Evolutionary conservation across 2,888 invertebrate species (phyloP).

Genomic region (Drosophila subquinaria): DNA sequence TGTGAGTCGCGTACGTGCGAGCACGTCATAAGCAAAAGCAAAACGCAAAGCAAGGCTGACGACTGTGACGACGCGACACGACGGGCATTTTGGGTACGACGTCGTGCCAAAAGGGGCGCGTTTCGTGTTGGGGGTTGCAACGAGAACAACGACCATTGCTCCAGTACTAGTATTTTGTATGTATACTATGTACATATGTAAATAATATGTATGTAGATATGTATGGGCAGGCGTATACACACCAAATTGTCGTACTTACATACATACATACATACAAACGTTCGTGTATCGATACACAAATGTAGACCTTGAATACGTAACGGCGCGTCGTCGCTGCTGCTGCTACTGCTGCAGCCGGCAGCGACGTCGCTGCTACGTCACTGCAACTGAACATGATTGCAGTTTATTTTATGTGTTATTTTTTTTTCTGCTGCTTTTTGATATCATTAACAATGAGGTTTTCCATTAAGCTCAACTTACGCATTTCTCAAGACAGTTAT

Average conservation of each 20-base stretch:
- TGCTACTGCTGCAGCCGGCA: conserved; percentile 29
- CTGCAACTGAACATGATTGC: conserved; percentile 40
- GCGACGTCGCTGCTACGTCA: conserved; percentile 49
- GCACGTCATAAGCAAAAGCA: conserved; percentile 77
- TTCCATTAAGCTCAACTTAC: conserved; percentile 3
- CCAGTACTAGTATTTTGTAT: conserved; percentile 51
- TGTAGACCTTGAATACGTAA: conserved; percentile 77
- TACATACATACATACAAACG: conserved; percentile 2
- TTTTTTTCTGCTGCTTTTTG: conserved; percentile 11
- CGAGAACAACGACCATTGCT: conserved; percentile 57
- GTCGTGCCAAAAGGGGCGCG: conserved; percentile 67
- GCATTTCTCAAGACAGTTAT: conserved; percentile 15
- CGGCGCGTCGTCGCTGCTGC: conserved; percentile 39
- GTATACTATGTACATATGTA: conserved; percentile 47
- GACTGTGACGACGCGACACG: conserved; percentile 17
- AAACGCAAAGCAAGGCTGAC: conserved; percentile 48
- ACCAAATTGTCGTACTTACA: conserved; percentile 41
- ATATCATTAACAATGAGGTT: conserved; percentile 23
- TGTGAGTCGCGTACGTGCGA: conserved; percentile 68
- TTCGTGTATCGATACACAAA: conserved; percentile 72
- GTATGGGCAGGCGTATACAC: conserved; percentile 45
- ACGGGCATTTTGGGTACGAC: conserved; percentile 31
- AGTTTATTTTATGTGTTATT: conserved; percentile 3
- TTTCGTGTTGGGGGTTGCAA: conserved; percentile 69
- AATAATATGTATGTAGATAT: conserved; percentile 16